These are phyloP conservation scores for Microtus oregoni DNA, from an alignment of 2,113 vertebrate species.

Conservation along the genomic window DNA sequence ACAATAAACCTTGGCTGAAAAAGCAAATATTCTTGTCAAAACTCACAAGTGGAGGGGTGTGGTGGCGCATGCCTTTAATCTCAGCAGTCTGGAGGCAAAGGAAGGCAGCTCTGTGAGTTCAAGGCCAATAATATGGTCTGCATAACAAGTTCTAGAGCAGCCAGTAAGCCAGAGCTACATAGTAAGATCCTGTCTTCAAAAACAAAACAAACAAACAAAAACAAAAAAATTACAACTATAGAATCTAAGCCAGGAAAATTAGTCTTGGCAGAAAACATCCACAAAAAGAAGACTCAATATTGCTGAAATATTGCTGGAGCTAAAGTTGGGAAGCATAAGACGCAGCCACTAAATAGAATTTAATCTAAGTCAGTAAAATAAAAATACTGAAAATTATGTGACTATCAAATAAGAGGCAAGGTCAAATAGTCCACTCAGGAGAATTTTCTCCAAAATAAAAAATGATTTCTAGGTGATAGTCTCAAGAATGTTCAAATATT, in stretches of 20 bases:
- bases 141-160: neutral
- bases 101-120: neutral
- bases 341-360: slow-evolving; percentile 35
- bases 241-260: slow-evolving; percentile 55
- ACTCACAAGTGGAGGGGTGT: neutral
- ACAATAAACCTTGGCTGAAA: slow-evolving; percentile 26
- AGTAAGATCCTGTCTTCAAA: neutral
- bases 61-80: neutral
- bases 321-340: slow-evolving; percentile 17
- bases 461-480: slow-evolving; percentile 15
- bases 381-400: slow-evolving; percentile 57
- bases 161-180: neutral
- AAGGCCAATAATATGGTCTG: neutral
- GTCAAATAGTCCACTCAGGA: slow-evolving; percentile 32
- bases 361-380: slow-evolving; percentile 51
- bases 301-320: neutral
- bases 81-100: neutral
- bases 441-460: neutral
- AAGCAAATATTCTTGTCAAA: slow-evolving; percentile 45
- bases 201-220: neutral
- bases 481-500: slow-evolving; percentile 33
- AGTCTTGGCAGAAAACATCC: neutral
- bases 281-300: slow-evolving; percentile 18
- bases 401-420: neutral
- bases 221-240: neutral